Evolutionary conservation across 2,797 vertebrate genomes (phyloP).

Genomic region (Catharus ustulatus): DNA sequence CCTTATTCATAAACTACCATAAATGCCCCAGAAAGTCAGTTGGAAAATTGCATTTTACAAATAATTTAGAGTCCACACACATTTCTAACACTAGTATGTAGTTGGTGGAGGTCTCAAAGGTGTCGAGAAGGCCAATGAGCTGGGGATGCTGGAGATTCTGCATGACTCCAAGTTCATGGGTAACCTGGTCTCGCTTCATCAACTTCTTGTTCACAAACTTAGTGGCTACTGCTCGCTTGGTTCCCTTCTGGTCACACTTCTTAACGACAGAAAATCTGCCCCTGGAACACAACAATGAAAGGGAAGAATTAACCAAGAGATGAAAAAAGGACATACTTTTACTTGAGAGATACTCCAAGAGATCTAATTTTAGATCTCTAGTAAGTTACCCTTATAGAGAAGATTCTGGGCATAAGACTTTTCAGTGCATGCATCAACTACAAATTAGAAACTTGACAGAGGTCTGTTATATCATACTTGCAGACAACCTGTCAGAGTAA

Average conservation of each 20-base stretch:
- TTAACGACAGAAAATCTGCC: conserved; percentile 97
- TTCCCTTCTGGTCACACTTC: conserved; percentile 91
- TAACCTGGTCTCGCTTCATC: conserved; percentile 95
- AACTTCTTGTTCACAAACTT: conserved; percentile 98
- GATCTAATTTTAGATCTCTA: background rate
- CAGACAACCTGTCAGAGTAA: background rate
- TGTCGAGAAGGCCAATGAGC: conserved; percentile 89
- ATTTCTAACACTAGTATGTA: conserved; percentile 93
- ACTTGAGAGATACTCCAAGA: background rate
- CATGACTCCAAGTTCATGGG: conserved; percentile 91
- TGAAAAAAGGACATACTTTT: background rate
- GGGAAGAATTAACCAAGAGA: background rate
- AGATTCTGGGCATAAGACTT: background rate
- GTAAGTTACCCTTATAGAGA: background rate
- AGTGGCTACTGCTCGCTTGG: conserved; percentile 89
- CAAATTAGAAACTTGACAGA: background rate
- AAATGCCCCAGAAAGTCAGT: background rate
- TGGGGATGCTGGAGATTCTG: conserved; percentile 93
- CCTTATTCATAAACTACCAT: background rate
- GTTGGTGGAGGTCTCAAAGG: conserved; percentile 92
- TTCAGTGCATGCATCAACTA: background rate
- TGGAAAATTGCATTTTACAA: background rate
- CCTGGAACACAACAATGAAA: conserved; percentile 72
- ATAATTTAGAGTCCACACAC: conserved; percentile 75
- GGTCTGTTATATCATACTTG: background rate